A percentile compares a stretch with the other conserved stretches of the same genome.
These are phyloP conservation scores for Aphelocoma californica DNA, from an alignment of 2,797 vertebrate genomes.

Conservation along the genomic window DNA sequence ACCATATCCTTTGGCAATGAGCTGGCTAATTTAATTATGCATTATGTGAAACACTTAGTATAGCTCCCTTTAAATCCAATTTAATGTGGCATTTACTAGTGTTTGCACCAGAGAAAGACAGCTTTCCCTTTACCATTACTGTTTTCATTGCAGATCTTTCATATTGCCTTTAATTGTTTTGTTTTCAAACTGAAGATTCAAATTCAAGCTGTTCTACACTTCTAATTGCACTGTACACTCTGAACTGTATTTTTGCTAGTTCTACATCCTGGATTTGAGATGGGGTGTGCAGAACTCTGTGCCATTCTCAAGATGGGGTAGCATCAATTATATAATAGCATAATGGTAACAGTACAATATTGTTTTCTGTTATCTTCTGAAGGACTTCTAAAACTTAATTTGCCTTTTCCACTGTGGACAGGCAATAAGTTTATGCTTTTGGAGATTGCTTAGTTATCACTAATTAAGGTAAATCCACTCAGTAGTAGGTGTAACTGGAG, in stretches of 20 bases:
- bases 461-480: not conserved
- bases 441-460: not conserved
- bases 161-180: not conserved
- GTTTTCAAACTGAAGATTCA: not conserved
- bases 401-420: not conserved
- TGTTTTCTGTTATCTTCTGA: not conserved
- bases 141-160: not conserved
- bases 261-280: not conserved
- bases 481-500: not conserved
- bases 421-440: not conserved
- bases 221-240: not conserved
- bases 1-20: not conserved
- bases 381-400: not conserved
- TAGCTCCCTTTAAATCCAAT: not conserved
- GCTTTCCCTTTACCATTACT: not conserved
- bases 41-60: not conserved
- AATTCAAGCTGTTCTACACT: not conserved
- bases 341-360: not conserved
- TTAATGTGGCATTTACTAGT: not conserved
- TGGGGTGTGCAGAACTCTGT: not conserved
- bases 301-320: not conserved
- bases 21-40: not conserved
- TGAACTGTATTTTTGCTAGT: not conserved
- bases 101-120: not conserved
- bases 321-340: not conserved